Conservation (phyloP, 2,888 invertebrate genomes). For the Cataglyphis albicans region DNA sequence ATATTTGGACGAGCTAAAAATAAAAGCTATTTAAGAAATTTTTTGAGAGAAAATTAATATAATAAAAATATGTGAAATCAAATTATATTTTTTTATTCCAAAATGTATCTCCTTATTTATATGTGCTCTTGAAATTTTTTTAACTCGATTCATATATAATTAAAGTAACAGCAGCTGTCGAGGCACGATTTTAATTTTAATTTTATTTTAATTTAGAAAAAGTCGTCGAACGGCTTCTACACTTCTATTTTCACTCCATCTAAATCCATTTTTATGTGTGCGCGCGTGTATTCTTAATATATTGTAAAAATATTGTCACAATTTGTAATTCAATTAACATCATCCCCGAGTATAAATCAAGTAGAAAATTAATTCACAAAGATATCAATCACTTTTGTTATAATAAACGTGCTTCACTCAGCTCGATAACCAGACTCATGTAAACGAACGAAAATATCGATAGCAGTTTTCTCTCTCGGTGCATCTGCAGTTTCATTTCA, state of each 20-base stretch:
- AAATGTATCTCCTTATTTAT: neutral
- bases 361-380: constrained; percentile 1
- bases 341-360: neutral
- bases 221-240: neutral
- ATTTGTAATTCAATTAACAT: neutral
- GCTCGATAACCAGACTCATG: neutral
- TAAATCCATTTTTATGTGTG: neutral
- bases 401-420: constrained; percentile 4
- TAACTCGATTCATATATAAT: neutral
- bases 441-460: constrained; percentile 24
- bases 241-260: neutral
- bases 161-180: neutral
- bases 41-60: neutral
- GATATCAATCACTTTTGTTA: neutral
- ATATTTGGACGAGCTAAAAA: neutral
- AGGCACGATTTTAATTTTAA: neutral
- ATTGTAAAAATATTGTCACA: neutral
- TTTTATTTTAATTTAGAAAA: neutral
- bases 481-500: neutral
- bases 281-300: neutral
- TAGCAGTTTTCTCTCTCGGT: constrained; percentile 11
- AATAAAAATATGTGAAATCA: neutral
- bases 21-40: neutral
- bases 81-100: neutral
- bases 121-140: neutral